Evolutionary conservation across 2,888 invertebrate genomes (phyloP).

Genomic region (Limnephilus rhombicus): DNA sequence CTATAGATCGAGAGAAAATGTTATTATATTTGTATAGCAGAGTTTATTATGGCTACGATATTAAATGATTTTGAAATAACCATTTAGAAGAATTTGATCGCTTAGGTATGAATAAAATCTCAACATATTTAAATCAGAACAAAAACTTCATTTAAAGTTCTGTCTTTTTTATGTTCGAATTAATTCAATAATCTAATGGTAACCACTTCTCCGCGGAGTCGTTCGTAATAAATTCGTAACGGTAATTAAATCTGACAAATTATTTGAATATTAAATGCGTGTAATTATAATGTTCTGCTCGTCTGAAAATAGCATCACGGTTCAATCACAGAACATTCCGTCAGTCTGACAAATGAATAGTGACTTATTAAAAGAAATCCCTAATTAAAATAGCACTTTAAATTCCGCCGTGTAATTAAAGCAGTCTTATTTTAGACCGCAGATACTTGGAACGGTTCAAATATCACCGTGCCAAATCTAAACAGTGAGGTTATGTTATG

Average conservation of each 20-base stretch:
- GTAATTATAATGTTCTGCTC: not conserved
- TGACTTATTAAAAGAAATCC: constrained; percentile 18
- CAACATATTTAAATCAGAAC: too few species aligned
- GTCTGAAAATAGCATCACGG: not conserved
- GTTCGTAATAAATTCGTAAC: not conserved
- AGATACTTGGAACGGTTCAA: constrained; percentile 35
- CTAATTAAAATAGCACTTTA: constrained; percentile 29
- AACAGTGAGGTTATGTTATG: not conserved
- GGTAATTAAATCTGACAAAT: not conserved
- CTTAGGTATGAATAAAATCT: too few species aligned
- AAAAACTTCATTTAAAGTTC: too few species aligned
- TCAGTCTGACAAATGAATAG: not conserved
- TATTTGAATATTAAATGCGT: not conserved
- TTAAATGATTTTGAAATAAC: too few species aligned
- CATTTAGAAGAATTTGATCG: too few species aligned
- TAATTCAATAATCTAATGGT: not conserved
- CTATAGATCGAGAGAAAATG: too few species aligned
- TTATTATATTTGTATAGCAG: too few species aligned
- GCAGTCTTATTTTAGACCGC: not conserved
- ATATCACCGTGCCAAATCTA: constrained; percentile 5
- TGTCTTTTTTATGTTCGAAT: not conserved
- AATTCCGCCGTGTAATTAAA: constrained; percentile 3
- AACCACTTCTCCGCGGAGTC: not conserved
- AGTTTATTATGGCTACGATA: too few species aligned
- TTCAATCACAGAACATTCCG: not conserved